Percentiles rank a stretch among this genome's conserved stretches.
Evolutionary conservation across 1,140 invertebrate species (phyloP).

Genomic region (Drosophila triauraria): DNA sequence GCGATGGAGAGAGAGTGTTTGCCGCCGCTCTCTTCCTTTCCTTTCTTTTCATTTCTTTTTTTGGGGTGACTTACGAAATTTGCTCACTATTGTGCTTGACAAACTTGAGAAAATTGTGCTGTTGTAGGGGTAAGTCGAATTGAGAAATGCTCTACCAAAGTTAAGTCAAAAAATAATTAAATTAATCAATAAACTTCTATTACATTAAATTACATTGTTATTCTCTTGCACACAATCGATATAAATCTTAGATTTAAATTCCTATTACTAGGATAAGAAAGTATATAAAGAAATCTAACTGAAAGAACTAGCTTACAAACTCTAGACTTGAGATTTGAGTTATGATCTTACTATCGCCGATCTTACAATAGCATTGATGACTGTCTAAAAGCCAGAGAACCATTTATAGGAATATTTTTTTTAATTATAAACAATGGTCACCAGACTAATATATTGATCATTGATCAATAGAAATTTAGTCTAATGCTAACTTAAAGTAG

Average conservation of each 20-base stretch:
- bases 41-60: not conserved
- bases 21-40: conserved; percentile 18
- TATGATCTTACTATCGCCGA: no score
- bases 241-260: no score
- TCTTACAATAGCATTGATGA: no score
- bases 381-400: no score
- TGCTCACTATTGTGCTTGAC: conserved; percentile 73
- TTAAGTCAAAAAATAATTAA: not conserved
- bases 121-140: not conserved
- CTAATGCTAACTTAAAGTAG: not conserved
- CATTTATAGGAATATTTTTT: not conserved
- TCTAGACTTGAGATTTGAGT: no score
- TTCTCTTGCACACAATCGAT: no score
- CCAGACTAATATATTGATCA: not conserved
- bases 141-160: conserved; percentile 22
- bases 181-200: not conserved
- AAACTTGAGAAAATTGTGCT: conserved; percentile 41
- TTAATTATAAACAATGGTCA: not conserved
- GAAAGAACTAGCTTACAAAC: no score
- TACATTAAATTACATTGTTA: not conserved
- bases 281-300: no score
- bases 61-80: conserved; percentile 47
- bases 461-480: not conserved
- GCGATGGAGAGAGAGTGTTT: conserved; percentile 18
- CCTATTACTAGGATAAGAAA: no score